Evolutionary conservation across 2,888 invertebrate species (phyloP).

Genomic region (Luperina nickerlii): DNA sequence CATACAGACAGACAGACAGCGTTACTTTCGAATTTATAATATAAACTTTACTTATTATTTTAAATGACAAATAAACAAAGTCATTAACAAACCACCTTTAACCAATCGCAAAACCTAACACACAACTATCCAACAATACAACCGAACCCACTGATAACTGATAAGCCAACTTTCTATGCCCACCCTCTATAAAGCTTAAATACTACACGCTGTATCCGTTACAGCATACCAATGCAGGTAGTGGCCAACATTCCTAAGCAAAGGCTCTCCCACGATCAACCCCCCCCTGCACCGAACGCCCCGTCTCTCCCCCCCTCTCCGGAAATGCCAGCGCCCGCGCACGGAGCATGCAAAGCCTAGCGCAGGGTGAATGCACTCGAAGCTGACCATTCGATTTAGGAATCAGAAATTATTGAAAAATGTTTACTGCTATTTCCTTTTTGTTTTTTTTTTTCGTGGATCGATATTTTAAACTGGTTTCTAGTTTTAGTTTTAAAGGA

Average conservation of each 20-base stretch:
- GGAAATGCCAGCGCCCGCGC: constrained; percentile 85
- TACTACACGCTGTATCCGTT: constrained; percentile 68
- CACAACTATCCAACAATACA: constrained; percentile 1
- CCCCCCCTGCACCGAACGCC: constrained; percentile 66
- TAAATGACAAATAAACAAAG: not conserved
- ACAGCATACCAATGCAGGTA: constrained; percentile 73
- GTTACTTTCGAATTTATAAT: too few relatives aligned
- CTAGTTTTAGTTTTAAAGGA: constrained; percentile 19
- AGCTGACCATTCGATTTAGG: constrained; percentile 67
- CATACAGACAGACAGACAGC: too few relatives aligned
- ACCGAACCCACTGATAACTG: constrained; percentile 32
- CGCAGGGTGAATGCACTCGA: constrained; percentile 77
- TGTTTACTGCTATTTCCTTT: not conserved
- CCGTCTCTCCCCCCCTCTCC: constrained; percentile 69
- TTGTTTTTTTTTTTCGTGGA: constrained; percentile 2
- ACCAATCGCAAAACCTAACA: not conserved
- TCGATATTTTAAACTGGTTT: constrained; percentile 23
- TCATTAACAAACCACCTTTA: not conserved
- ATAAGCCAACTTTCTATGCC: constrained; percentile 38
- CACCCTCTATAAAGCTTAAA: constrained; percentile 35
- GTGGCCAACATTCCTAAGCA: constrained; percentile 78
- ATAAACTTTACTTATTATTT: not conserved
- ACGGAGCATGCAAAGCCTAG: constrained; percentile 81
- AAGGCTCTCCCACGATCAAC: constrained; percentile 77
- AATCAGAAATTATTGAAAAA: constrained; percentile 71